phyloP scores from a whole-genome alignment of 1,140 invertebrate species.

The Penaeus chinensis region DNA sequence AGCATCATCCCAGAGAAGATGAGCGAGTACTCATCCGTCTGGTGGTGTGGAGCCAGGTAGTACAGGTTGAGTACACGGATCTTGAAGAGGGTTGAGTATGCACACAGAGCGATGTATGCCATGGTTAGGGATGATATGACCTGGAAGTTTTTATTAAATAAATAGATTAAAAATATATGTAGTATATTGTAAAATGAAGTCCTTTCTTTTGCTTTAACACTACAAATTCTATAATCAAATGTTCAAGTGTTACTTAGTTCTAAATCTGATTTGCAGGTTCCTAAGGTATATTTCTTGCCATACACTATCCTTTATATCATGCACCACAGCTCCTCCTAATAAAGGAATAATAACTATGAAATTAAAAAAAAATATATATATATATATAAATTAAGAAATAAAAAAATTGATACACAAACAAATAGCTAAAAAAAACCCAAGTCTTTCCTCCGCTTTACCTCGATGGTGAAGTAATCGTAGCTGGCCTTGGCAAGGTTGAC shows the following conservation, averaged over 20 bases:
- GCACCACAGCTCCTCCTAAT: too few species aligned
- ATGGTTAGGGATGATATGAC: constrained; percentile 89
- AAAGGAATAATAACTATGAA: too few species aligned
- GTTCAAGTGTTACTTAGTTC: too few species aligned
- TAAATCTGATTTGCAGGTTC: too few species aligned
- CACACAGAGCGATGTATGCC: constrained; percentile 95
- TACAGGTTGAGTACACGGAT: constrained; percentile 96
- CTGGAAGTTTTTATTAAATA: constrained; percentile 68
- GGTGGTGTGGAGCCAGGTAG: constrained; percentile 95
- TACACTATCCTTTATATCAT: too few species aligned
- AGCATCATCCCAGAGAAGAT: constrained; percentile 94
- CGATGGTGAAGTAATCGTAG: constrained; percentile 95
- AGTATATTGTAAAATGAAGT: neutral
- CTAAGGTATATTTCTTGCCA: too few species aligned
- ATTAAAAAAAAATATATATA: too few species aligned
- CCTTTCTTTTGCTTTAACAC: too few species aligned
- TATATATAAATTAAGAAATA: neutral
- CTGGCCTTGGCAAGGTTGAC: constrained; percentile 82
- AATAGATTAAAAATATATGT: neutral
- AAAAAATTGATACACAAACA: neutral
- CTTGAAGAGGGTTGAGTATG: constrained; percentile 97
- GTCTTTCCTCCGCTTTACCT: constrained; percentile 74
- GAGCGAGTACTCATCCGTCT: constrained; percentile 98
- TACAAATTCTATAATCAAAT: too few species aligned
- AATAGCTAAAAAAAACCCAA: neutral